Base-by-base conservation (phyloP, 2,113 vertebrate genomes). In the Lynx canadensis region DNA sequence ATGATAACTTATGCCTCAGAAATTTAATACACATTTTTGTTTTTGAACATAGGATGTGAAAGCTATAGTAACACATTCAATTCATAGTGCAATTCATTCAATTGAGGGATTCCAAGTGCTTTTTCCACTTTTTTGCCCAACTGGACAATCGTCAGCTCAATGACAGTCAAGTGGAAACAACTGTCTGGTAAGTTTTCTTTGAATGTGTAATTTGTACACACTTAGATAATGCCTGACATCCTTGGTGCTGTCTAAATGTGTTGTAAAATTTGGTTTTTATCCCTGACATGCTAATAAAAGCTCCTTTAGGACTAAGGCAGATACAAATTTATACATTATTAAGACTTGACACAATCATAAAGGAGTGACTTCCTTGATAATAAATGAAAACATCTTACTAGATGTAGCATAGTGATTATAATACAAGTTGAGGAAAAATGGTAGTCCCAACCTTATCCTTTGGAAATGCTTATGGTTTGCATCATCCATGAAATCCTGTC, bases 61-160 rank as follows among this genome's bases (percentile, higher is more conserved):
- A 98, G 99, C 99, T 97, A 99, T 99, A 36, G 99, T 99, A 96
- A 99, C 99, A 36, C 99, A 99, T 99, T 99, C 99, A 95, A 99
- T 99, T 98, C 99, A 99, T 98, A 99, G 99, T 4, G 99, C 99
- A 95, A 99, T 99, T 98, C 99, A 99, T 98, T 99, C 99, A 69
- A 99, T 99, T 10, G 99, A 99, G 95, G 99, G 99, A 23, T 99
- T 99, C 98, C 99, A 99, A 99, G 99, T 99, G 89, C 99, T 99
- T 95, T 99, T 99, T 94, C 99, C 99, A 48, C 99, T 99, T 79
- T 79, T 99, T 99, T 98, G 99, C 99, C 80, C 99, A 99, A 97
- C 98, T 99, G 98, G 99, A 99, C 98, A 99, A 99, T 98, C 98
- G 99, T 92, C 99, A 99, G 84, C 98, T 99, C 79, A 99, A 99